Conservation (phyloP, 2,113 vertebrate species). For the Ploceus nigricollis region DNA sequence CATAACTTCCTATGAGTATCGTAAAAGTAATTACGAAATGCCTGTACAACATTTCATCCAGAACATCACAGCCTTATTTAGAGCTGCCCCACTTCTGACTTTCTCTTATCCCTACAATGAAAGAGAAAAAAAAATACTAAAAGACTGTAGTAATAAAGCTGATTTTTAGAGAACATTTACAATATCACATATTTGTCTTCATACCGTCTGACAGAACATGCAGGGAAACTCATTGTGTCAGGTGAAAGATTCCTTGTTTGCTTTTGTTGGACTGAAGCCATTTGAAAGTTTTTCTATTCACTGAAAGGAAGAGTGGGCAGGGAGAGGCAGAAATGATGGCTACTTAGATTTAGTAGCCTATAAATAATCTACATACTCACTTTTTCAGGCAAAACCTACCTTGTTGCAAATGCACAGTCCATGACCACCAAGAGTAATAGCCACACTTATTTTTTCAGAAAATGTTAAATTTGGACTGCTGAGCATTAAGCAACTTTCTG, state of each 20-base stretch:
- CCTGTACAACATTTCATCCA: neutral
- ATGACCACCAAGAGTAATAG: neutral
- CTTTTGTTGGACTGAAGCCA: neutral
- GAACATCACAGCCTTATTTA: neutral
- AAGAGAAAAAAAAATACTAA: neutral
- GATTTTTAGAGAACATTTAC: neutral
- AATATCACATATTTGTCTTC: neutral
- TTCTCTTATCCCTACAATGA: neutral
- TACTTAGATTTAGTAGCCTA: neutral
- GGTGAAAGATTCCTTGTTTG: neutral
- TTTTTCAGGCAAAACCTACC: neutral
- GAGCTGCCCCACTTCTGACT: neutral
- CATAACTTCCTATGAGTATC: neutral
- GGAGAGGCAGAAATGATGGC: neutral
- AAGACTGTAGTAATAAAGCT: neutral
- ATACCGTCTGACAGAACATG: neutral
- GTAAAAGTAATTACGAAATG: neutral
- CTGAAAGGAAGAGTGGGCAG: neutral
- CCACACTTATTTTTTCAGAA: neutral
- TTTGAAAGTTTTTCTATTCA: neutral
- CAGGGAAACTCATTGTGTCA: neutral
- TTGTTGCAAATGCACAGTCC: neutral
- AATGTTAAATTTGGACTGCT: neutral
- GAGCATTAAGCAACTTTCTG: neutral
- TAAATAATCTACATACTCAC: neutral